Evolutionary conservation across 2,888 invertebrate species (phyloP).

Genomic region (Athripsodes cinereus): DNA sequence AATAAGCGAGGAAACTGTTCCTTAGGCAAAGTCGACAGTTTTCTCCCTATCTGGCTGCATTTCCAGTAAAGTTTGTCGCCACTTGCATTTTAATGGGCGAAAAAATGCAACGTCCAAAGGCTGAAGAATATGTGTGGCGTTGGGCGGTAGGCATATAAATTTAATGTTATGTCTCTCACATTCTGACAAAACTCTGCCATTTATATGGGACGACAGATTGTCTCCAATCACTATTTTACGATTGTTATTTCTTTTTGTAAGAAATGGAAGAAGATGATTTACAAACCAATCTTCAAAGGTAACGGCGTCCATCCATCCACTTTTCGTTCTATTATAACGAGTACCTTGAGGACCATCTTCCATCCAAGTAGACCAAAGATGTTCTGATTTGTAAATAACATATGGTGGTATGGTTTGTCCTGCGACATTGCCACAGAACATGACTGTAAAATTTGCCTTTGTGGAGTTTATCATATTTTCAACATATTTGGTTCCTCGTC

Average conservation of each 20-base stretch:
- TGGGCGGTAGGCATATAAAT: slow-evolving; percentile 1
- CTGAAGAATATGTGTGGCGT: background rate
- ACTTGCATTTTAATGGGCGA: background rate
- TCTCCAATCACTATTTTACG: background rate
- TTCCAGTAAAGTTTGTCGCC: background rate
- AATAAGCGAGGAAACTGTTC: background rate
- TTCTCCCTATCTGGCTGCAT: background rate
- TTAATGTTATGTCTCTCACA: background rate
- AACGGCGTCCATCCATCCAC: slow-evolving; percentile 2
- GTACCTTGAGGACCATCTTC: background rate
- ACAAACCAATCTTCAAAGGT: slow-evolving; percentile 3
- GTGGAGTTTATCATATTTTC: slow-evolving; percentile 5
- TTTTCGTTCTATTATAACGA: background rate
- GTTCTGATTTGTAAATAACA: background rate
- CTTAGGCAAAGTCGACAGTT: background rate
- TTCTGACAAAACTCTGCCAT: background rate
- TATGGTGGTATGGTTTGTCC: background rate
- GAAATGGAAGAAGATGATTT: background rate
- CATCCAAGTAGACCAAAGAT: background rate
- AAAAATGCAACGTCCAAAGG: background rate
- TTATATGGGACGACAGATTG: background rate
- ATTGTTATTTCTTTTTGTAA: background rate
- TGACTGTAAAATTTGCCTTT: background rate
- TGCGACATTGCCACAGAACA: background rate
- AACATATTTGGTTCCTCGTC: background rate